Evolutionary conservation across 2,113 vertebrate species (phyloP), one percentile per base, ranked within the genome.

Genomic region (Misgurnus mizolepis): DNA sequence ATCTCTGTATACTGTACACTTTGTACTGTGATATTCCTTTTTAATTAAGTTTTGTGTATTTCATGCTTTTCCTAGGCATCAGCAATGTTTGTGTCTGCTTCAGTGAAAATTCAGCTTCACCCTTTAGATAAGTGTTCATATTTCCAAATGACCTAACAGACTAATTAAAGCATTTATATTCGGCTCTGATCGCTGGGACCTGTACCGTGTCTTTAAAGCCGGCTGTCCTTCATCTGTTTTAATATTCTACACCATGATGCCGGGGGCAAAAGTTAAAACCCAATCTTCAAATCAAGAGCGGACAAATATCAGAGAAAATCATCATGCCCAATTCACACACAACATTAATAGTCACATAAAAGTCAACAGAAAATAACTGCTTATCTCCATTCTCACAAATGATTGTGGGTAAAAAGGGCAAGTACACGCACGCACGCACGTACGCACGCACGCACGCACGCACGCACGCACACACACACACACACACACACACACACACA

Each of bases 221-320:
- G 11, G 40, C 4, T 50, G 76, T 68, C 79, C 79, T 69, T 39
- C 6, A 9, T 50, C 22, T 7, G 17, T 27, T 47, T 86, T 82
- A 85, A 68, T 76, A 81, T 86, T 83, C 84, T 58, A 47, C 1
- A 27, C n/a, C 43, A 66, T 18, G 14, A 41, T 3, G 14, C 69
- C 15, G 64, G 68, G 79, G 70, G 80, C 58, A 56, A 79, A 17
- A 74, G 64, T 85, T 83, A 71, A 79, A 66, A 77, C 67, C 69
- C 45, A 40, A 74, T 84, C 82, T 71, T 60, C 60, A 85, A 64
- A 82, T 78, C 75, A 77, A 39, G 60, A 65, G 76, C 67, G 70
- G 39, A 68, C 67, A 65, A 85, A 82, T 80, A 85, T 86, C 68
- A 75, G 73, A 83, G 73, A 82, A 79, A 86, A 85, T 84, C 17